Base-by-base conservation (phyloP, 2,797 vertebrate genomes). In the Anguilla obscura region DNA sequence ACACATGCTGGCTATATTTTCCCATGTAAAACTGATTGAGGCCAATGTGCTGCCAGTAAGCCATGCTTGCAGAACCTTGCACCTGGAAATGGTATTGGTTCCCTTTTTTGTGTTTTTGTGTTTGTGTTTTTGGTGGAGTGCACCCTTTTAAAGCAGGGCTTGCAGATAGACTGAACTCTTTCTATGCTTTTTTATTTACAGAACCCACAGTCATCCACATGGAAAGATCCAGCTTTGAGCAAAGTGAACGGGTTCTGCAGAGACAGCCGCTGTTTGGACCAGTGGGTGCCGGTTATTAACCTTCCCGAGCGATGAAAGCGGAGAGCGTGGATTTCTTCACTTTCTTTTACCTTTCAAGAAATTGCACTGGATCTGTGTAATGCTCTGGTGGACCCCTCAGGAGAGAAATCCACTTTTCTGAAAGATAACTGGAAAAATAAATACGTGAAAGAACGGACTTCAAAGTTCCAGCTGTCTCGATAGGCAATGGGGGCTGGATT, bases 221-320 rank as follows among this genome's bases (percentile, higher is more conserved):
- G 97, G 93, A 98, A 98, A 93, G 97, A 98, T 86, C 97, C 97
- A 0, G 98, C 98, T 0, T 93, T 99, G 90, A 97, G 96, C 91
- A 97, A 98, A 94, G 96, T 99, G 69, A 97, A 97, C 94, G 93
- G 97, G 66, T 99, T 98, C 95, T 99, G 98, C 95, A 97, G 96
- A 92, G 98, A 99, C 94, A 97, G 97, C 88, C 97, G 98, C 27
- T 97, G 96, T 91, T 91, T 96, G 96, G 98, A 99, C 89, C 98
- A 99, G 94, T 99, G 98, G 98, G 98, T 98, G 84, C 98, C 98
- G 0, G 96, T 98, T 50, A 97, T 99, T 90, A 97, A 98, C 93
- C 96, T 99, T 27, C 98, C 98, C 0, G 98, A 99, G 90, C 97
- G 98, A 94, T 99, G 98, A 98, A 91, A 50, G 84, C 3, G 30